A percentile compares a stretch with the other conserved stretches of the same genome.
phyloP scores from a whole-genome alignment of 2,888 invertebrate species.

The Strigamia maritima region DNA sequence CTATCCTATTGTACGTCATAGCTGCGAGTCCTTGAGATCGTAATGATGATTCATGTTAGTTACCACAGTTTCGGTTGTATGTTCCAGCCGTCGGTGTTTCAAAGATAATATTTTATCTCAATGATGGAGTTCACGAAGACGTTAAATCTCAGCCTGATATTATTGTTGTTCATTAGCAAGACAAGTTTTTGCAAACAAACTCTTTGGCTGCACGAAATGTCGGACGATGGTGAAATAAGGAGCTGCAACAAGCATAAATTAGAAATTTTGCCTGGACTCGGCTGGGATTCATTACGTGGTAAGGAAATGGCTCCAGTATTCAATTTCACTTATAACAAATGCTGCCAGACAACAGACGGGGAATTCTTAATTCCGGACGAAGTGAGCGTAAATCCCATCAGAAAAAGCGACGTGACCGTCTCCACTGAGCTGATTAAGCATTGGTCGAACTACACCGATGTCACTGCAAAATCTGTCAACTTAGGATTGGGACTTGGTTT shows the following conservation, averaged over 20 bases:
- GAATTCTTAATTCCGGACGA: neutral
- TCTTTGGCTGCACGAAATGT: neutral
- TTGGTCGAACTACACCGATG: neutral
- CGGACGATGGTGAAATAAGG: neutral
- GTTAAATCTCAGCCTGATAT: neutral
- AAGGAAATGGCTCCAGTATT: neutral
- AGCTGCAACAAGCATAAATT: neutral
- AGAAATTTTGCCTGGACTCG: neutral
- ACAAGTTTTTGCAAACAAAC: neutral
- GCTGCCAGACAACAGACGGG: neutral
- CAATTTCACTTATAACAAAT: neutral
- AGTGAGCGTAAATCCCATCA: neutral
- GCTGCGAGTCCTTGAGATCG: neutral
- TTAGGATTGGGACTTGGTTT: neutral
- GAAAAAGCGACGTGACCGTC: neutral
- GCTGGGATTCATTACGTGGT: neutral
- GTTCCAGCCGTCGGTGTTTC: neutral
- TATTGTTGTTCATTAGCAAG: neutral
- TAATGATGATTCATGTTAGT: neutral
- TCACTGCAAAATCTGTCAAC: constrained; percentile 1
- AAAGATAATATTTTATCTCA: neutral
- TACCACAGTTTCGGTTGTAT: neutral
- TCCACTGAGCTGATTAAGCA: neutral
- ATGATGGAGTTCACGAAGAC: neutral
- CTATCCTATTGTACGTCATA: neutral